These are phyloP conservation scores for Antheraea yamamai DNA, from an alignment of 2,888 invertebrate genomes.

Conservation along the genomic window DNA sequence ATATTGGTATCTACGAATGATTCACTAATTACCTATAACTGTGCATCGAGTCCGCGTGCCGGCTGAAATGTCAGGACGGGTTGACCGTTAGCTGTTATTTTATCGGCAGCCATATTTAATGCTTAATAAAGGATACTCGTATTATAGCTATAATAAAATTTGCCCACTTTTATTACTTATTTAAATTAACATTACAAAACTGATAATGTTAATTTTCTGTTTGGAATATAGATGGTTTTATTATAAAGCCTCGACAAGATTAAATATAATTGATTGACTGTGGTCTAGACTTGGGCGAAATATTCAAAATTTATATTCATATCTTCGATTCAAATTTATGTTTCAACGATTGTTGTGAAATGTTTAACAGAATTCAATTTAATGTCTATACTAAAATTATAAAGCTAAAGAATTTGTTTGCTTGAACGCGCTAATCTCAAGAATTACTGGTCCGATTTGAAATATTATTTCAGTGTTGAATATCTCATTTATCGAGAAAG, in stretches of 20 bases:
- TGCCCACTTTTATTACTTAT: too few relatives aligned
- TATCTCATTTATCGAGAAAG: too few relatives aligned
- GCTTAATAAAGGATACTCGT: not conserved
- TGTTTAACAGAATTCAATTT: not conserved
- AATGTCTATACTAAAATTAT: too few relatives aligned
- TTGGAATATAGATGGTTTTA: not conserved
- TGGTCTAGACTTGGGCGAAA: not conserved
- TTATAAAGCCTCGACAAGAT: not conserved
- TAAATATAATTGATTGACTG: not conserved
- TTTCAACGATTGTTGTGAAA: not conserved
- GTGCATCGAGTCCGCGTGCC: not conserved
- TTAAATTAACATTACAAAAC: not conserved
- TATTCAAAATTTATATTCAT: not conserved
- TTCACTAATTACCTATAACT: slow-evolving; percentile 9
- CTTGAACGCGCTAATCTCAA: too few relatives aligned
- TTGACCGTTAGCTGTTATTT: slow-evolving; percentile 1
- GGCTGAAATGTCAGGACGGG: not conserved
- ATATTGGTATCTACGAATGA: not conserved
- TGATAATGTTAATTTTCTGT: not conserved
- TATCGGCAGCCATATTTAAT: not conserved
- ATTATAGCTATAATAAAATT: not conserved
- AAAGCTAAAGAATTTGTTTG: too few relatives aligned
- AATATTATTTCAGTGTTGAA: too few relatives aligned
- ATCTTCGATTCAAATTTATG: not conserved
- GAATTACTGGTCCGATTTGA: too few relatives aligned